Conservation (phyloP, 53 echinoderm and acorn worm species). For the Patiria pectinifera region DNA sequence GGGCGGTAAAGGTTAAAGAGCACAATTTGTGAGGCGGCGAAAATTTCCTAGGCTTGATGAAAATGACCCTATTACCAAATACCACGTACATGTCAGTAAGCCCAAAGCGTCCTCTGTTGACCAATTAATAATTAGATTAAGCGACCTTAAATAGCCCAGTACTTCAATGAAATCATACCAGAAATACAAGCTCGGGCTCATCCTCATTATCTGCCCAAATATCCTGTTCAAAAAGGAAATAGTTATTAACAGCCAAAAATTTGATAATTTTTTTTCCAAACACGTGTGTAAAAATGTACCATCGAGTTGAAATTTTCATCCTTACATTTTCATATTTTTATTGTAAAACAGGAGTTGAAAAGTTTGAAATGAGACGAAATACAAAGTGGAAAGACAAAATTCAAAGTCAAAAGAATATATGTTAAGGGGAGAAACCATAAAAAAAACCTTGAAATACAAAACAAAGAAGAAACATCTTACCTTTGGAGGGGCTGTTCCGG, state of each 20-base stretch:
- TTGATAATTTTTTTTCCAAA: neutral
- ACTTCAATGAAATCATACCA: neutral
- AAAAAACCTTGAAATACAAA: neutral
- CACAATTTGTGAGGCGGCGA: no score
- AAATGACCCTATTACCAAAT: no score
- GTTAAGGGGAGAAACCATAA: neutral
- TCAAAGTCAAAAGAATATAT: neutral
- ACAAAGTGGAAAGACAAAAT: neutral
- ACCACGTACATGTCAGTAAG: no score
- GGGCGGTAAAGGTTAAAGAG: no score
- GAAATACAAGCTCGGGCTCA: neutral
- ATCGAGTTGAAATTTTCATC: no score
- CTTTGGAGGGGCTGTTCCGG: conserved; percentile 36
- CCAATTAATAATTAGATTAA: neutral
- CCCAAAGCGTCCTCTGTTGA: no score
- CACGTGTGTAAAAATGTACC: no score
- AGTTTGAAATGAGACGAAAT: neutral
- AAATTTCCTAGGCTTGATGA: no score
- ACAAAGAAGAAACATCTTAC: neutral
- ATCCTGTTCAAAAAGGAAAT: neutral
- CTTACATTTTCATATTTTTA: neutral
- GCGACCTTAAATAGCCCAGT: neutral
- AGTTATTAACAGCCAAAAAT: neutral
- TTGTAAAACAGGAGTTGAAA: neutral
- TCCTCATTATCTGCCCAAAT: neutral